Conservation (phyloP, 2,113 vertebrate genomes). For the Paralichthys olivaceus region DNA sequence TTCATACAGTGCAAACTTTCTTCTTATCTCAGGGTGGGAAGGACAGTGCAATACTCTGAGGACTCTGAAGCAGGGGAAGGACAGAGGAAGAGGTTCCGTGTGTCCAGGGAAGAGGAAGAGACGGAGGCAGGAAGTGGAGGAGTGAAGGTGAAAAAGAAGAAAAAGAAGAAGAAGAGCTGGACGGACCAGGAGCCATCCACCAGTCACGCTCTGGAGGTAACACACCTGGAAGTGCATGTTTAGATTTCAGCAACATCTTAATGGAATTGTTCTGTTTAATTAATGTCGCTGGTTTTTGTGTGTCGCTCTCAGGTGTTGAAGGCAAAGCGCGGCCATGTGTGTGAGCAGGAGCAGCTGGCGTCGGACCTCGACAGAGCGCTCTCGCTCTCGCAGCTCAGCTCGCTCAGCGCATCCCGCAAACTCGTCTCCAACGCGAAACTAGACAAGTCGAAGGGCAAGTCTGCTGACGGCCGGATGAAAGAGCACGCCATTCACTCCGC, state of each 20-base stretch:
- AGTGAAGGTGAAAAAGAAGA: conserved; percentile 83
- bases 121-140: conserved; percentile 71
- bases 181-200: conserved; percentile 85
- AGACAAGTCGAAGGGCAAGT: conserved; percentile 78
- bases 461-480: conserved; percentile 82
- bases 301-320: conserved; percentile 80
- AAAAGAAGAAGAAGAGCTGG: conserved; percentile 88
- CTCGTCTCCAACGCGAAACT: conserved; percentile 35
- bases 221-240: not conserved
- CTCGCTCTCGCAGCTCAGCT: conserved; percentile 92
- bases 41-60: conserved; percentile 89
- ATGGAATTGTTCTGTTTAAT: not conserved
- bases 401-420: conserved; percentile 79
- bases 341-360: conserved; percentile 93
- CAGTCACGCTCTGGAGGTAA: conserved; percentile 89
- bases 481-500: conserved; percentile 83
- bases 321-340: conserved; percentile 86
- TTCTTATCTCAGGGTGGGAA: conserved; percentile 83
- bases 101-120: conserved; percentile 85
- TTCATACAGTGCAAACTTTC: conserved; percentile 1
- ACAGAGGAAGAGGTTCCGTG: conserved; percentile 87
- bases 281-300: not conserved
- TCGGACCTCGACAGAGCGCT: conserved; percentile 93
- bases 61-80: conserved; percentile 91
- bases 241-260: not conserved